Base-by-base conservation (phyloP, 2,888 invertebrate genomes). In the Aleiodes testaceus region DNA sequence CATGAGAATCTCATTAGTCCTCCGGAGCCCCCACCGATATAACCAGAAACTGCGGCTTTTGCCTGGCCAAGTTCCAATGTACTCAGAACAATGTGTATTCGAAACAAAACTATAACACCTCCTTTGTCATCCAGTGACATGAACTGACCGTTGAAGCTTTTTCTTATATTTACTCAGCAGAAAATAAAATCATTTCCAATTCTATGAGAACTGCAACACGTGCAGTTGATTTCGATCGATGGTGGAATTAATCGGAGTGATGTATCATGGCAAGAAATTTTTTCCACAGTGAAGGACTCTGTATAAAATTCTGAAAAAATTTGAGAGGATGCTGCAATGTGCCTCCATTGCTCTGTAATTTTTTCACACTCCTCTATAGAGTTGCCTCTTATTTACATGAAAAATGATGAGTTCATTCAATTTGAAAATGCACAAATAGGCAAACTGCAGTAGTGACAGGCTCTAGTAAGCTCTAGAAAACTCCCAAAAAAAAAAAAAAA, bases 1-100 rank as follows among this genome's bases (percentile, higher is more conserved):
- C 81, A 80, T 75, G 80, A 77, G 79, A 81, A 80, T 78, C 79
- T 81, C 80, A 81, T 81, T 81, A 81, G 79, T 77, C 77, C 72
- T 74, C 36, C 72, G 74, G 47, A 59, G 20, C 18, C 14, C 63
- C 63, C 63, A 22, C 45, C 45, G 45, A 63, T 63, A 63, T 63
- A 20, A 63, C 63, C 45, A 45, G 63, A 63, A 63, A 63, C 63
- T 63, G 63, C 22, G 22, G 63, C 44, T 63, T 44, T 45, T 45
- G 63, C 44, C 20, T 45, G 45, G 63, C 44, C 44, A 44, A 63
- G 45, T 63, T 63, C 26, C 63, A 18, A 63, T 63, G 63, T 45
- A 45, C 18, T 5, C 42, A 4, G 45, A 18, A 45, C n/a, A 20
- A 42, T 53, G 53, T 53, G 53, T 59, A 42, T 42, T 59, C 20